Percentiles rank a stretch among this genome's conserved stretches.
phyloP scores from a whole-genome alignment of 2,797 vertebrate species.

The Clarias pachynema region DNA sequence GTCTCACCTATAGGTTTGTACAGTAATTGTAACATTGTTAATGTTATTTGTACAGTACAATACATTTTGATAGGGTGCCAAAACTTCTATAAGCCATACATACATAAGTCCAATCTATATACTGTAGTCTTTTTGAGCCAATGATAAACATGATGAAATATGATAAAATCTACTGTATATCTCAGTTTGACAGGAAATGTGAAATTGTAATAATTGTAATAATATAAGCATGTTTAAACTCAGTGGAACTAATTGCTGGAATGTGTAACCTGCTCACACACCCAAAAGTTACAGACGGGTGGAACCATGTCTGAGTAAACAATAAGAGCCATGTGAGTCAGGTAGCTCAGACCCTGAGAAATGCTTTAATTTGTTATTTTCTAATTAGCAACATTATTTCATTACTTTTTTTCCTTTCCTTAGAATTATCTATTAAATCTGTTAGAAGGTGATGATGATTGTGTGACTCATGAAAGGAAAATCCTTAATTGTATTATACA shows the following conservation, averaged over 20 bases:
- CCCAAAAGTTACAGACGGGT: neutral
- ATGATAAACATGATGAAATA: neutral
- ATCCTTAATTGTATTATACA: neutral
- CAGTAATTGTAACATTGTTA: too few species aligned
- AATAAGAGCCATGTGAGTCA: neutral
- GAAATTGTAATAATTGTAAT: neutral
- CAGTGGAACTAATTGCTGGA: neutral
- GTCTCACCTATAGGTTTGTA: neutral
- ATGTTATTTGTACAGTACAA: neutral
- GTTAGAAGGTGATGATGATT: neutral
- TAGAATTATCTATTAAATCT: neutral
- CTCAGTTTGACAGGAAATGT: neutral
- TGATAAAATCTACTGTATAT: neutral
- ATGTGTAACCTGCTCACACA: slow-evolving; percentile 15
- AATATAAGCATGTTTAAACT: neutral
- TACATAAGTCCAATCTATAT: too few species aligned
- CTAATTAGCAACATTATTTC: neutral
- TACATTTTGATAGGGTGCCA: neutral
- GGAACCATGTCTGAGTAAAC: neutral
- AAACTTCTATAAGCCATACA: neutral
- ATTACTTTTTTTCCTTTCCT: neutral
- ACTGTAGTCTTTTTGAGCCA: too few species aligned
- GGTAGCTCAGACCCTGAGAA: neutral
- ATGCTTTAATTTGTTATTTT: neutral
- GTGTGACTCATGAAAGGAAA: neutral